Conservation (phyloP, 2,888 invertebrate species). For the Apodemia mormo region DNA sequence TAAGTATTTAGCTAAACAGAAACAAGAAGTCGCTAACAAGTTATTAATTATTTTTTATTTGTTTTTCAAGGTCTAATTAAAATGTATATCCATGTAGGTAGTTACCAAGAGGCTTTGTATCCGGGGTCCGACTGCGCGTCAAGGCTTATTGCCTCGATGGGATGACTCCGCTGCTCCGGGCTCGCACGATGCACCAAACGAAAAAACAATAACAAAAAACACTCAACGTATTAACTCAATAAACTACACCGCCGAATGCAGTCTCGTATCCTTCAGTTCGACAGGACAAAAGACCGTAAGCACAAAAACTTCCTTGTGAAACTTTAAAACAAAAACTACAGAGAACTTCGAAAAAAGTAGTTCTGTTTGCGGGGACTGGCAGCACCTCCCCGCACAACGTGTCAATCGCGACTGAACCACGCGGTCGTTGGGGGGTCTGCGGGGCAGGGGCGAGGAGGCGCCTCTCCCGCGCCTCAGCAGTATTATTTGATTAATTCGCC, state of each 20-base stretch:
- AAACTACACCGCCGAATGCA: constrained; percentile 67
- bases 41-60: background rate
- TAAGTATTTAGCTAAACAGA: background rate
- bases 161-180: constrained; percentile 60
- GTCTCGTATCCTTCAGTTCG: constrained; percentile 65
- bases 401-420: constrained; percentile 78
- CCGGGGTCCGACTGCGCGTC: constrained; percentile 67
- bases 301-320: constrained; percentile 72
- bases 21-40: background rate
- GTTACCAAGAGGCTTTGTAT: constrained; percentile 80
- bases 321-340: constrained; percentile 77
- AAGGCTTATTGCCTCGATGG: constrained; percentile 69
- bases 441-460: constrained; percentile 44
- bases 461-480: constrained; percentile 64
- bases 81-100: constrained; percentile 47
- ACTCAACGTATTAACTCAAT: constrained; percentile 73
- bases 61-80: background rate
- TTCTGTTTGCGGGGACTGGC: constrained; percentile 65
- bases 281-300: constrained; percentile 62
- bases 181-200: constrained; percentile 81
- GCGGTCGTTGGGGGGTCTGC: constrained; percentile 61
- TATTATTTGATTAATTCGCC: constrained; percentile 83
- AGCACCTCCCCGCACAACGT: constrained; percentile 74
- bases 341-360: constrained; percentile 81
- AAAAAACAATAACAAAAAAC: constrained; percentile 81